Evolutionary conservation across 2,113 vertebrate species (phyloP).

Genomic region (Petromus typicus): DNA sequence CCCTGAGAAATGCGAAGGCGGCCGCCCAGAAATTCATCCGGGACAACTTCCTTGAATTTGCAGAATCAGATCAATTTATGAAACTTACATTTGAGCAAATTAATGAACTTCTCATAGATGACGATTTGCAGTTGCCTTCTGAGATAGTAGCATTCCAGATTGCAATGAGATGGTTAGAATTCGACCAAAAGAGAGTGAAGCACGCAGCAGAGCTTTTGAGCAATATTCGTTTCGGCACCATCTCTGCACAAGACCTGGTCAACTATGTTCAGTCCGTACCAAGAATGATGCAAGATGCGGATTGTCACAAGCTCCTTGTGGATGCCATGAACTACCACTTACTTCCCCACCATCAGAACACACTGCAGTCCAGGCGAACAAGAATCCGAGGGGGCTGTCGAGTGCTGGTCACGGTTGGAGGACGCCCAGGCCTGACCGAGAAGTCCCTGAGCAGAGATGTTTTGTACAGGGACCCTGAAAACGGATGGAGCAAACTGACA

Average conservation of each 20-base stretch:
- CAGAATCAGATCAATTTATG: slow-evolving; percentile 98
- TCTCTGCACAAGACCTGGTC: slow-evolving; percentile 97
- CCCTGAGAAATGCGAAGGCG: slow-evolving; percentile 94
- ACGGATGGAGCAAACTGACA: slow-evolving; percentile 96
- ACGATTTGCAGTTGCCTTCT: slow-evolving; percentile 96
- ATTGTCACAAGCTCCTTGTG: slow-evolving; percentile 97
- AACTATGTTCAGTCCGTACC: slow-evolving; percentile 96
- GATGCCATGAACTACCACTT: slow-evolving; percentile 99
- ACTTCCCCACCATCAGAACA: slow-evolving; percentile 98
- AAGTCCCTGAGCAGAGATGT: slow-evolving; percentile 99
- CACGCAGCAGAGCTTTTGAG: slow-evolving; percentile 94
- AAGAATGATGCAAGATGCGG: slow-evolving; percentile 98
- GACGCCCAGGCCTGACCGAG: slow-evolving; percentile 96
- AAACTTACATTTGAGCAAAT: slow-evolving; percentile 99
- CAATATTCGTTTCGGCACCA: slow-evolving; percentile 97
- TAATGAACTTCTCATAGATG: slow-evolving; percentile 96
- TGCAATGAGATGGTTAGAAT: slow-evolving; percentile 98
- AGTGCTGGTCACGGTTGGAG: slow-evolving; percentile 96
- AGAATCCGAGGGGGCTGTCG: slow-evolving; percentile 96
- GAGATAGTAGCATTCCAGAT: slow-evolving; percentile 99
- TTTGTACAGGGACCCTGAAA: slow-evolving; percentile 96
- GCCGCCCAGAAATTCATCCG: slow-evolving; percentile 96
- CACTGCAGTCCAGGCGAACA: slow-evolving; percentile 97
- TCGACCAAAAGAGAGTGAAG: slow-evolving; percentile 97
- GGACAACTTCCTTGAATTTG: slow-evolving; percentile 99